phyloP scores from a whole-genome alignment of 2,797 vertebrate genomes.

The Ataeniobius toweri region DNA sequence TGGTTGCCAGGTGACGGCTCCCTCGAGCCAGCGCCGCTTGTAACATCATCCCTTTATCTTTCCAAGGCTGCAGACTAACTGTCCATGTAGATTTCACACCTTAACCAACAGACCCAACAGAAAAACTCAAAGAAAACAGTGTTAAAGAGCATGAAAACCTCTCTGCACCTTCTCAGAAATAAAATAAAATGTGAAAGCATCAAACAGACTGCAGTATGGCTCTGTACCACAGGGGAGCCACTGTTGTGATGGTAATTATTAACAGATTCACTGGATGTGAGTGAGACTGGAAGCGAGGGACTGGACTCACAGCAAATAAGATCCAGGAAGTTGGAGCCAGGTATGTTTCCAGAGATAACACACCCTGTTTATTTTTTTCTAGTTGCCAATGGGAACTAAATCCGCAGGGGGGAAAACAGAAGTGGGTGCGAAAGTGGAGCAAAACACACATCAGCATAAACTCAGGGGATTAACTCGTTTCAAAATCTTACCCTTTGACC shows the following conservation, averaged over 20 bases:
- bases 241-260: constrained; percentile 62
- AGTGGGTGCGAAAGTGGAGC: constrained; percentile 39
- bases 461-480: constrained; percentile 56
- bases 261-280: constrained; percentile 44
- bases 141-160: constrained; percentile 4
- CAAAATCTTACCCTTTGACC: constrained; percentile 69
- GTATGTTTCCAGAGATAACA: constrained; percentile 66
- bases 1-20: constrained; percentile 80
- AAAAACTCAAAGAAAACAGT: constrained; percentile 14
- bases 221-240: constrained; percentile 10
- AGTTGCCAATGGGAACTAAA: constrained; percentile 49
- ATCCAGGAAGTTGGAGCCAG: constrained; percentile 66
- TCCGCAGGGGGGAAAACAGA: constrained; percentile 40
- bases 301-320: constrained; percentile 34
- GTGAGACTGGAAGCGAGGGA: constrained; percentile 24
- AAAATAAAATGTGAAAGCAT: constrained; percentile 27
- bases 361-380: constrained; percentile 68
- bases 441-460: constrained; percentile 61
- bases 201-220: constrained; percentile 7
- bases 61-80: constrained; percentile 40
- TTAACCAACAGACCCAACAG: constrained; percentile 32
- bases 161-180: constrained; percentile 14
- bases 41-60: constrained; percentile 46
- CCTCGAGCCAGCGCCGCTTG: constrained; percentile 46
- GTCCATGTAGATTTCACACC: constrained; percentile 42